A percentile compares a stretch with the other conserved stretches of the same genome.
Evolutionary conservation across 1,140 invertebrate genomes (phyloP).

Genomic region (Lucilia cuprina): DNA sequence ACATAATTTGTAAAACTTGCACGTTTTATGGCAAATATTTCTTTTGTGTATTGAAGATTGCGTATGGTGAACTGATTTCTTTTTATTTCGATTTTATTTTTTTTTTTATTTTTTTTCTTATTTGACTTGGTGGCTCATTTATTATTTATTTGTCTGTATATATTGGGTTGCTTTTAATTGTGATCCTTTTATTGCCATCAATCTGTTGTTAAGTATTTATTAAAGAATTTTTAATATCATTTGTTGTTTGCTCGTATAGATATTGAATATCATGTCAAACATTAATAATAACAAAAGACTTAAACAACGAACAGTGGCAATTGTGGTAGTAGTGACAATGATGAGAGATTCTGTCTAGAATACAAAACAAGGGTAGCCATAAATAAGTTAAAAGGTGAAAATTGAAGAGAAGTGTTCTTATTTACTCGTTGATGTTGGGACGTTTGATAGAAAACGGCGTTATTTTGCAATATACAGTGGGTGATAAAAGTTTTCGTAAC

Average conservation of each 20-base stretch:
- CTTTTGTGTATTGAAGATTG: not conserved
- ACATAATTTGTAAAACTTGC: conserved; percentile 61
- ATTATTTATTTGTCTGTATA: not conserved
- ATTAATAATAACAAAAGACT: conserved; percentile 1
- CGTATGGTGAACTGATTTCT: conserved; percentile 12
- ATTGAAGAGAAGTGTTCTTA: no score
- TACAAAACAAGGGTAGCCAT: no score
- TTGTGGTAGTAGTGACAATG: no score
- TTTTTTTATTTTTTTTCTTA: not conserved
- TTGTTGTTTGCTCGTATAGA: not conserved
- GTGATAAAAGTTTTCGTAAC: no score
- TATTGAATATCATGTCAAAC: not conserved
- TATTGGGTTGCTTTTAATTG: conserved; percentile 19
- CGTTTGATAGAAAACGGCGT: no score
- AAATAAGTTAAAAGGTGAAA: no score
- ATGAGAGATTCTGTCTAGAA: no score
- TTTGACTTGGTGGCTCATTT: not conserved
- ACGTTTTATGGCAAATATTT: conserved; percentile 44
- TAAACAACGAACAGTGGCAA: not conserved
- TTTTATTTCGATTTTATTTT: no score
- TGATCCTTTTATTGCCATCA: conserved; percentile 34
- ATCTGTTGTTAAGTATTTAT: conserved; percentile 34
- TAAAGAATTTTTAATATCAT: conserved; percentile 25
- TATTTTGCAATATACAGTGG: no score
- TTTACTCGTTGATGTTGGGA: no score